Evolutionary conservation across 1,140 invertebrate species (phyloP).

Genomic region (Drosophila saltans): DNA sequence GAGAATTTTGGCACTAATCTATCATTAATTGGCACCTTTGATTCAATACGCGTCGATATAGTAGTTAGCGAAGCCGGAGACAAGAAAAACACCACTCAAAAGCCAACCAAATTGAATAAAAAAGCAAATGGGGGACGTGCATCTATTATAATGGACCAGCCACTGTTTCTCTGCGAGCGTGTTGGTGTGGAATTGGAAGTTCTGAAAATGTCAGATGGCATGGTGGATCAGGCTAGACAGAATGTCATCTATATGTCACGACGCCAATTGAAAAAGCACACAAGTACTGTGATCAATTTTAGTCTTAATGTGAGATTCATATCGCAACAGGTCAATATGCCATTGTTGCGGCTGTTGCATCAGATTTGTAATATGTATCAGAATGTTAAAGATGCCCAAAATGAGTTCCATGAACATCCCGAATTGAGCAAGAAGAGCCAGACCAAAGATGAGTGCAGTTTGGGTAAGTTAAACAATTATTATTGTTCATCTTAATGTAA

Average conservation of each 20-base stretch:
- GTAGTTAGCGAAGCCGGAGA: conserved; percentile 92
- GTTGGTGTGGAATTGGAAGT: conserved; percentile 94
- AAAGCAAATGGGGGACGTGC: conserved; percentile 84
- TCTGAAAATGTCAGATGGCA: conserved; percentile 94
- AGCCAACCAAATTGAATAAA: conserved; percentile 63
- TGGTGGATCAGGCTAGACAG: conserved; percentile 92
- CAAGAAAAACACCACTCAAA: conserved; percentile 63
- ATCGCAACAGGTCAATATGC: conserved; percentile 97
- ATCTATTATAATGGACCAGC: conserved; percentile 90
- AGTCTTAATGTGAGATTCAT: conserved; percentile 94
- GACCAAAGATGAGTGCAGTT: conserved; percentile 81
- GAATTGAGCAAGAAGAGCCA: conserved; percentile 83
- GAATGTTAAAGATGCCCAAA: conserved; percentile 97
- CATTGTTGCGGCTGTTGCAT: conserved; percentile 94
- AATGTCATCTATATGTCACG: conserved; percentile 93
- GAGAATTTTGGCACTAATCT: conserved; percentile 96
- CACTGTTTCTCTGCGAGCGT: conserved; percentile 96
- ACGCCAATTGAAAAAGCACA: conserved; percentile 94
- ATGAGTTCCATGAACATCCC: conserved; percentile 91
- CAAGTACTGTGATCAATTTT: conserved; percentile 94
- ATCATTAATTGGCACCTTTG: conserved; percentile 93
- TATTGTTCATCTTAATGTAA: too few relatives aligned
- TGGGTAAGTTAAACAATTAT: conserved; percentile 63
- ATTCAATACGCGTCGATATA: conserved; percentile 95
- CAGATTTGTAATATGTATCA: conserved; percentile 99